Evolutionary conservation across 2,113 vertebrate genomes (phyloP).

Genomic region (Sitta europaea): DNA sequence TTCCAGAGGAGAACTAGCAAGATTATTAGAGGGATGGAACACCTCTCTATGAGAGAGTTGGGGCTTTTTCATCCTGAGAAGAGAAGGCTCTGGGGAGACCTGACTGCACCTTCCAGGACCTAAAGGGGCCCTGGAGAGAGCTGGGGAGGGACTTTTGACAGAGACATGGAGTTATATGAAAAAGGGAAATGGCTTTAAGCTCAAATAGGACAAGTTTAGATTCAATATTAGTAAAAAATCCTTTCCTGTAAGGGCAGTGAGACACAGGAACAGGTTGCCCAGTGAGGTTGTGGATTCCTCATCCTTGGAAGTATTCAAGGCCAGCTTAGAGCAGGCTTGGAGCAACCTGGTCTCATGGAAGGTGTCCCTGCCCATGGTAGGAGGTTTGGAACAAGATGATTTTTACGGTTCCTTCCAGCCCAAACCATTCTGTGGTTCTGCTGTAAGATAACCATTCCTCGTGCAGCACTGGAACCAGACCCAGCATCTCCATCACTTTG

Average conservation of each 20-base stretch:
- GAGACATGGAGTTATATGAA: not conserved
- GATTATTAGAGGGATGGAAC: not conserved
- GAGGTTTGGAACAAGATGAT: not conserved
- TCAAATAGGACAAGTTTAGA: not conserved
- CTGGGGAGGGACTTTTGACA: not conserved
- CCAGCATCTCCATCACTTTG: not conserved
- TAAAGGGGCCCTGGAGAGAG: not conserved
- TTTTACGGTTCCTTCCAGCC: not conserved
- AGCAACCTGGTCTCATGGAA: fast-evolving
- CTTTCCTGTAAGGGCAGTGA: not conserved
- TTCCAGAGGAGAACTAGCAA: not conserved
- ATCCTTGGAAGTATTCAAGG: not conserved
- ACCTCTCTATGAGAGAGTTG: not conserved
- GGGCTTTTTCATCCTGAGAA: not conserved
- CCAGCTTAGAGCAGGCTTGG: not conserved
- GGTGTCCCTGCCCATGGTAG: not conserved
- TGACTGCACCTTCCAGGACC: not conserved
- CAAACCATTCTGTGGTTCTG: not conserved
- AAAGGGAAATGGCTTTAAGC: not conserved
- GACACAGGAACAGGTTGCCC: not conserved
- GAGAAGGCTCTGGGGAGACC: not conserved
- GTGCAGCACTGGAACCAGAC: not conserved
- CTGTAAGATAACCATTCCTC: not conserved
- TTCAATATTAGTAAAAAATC: not conserved
- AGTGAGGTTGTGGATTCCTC: not conserved